Evolutionary conservation across 1,140 invertebrate genomes (phyloP).

Genomic region (Listronotus oregonensis): DNA sequence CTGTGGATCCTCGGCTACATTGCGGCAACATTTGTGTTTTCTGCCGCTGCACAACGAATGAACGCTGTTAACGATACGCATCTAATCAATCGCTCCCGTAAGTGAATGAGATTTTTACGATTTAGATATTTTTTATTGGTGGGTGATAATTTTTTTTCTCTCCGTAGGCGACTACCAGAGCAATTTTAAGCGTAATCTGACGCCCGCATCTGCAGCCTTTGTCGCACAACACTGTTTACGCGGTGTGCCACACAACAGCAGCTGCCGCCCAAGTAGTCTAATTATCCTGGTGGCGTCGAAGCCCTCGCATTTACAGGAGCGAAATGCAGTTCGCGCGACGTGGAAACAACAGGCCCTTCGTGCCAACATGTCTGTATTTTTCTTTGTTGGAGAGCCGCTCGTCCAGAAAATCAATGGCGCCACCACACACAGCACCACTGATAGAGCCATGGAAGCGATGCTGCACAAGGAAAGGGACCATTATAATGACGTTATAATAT

Average conservation of each 20-base stretch:
- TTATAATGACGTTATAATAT: conserved; percentile 4
- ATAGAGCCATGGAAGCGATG: background rate
- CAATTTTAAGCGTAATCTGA: no score
- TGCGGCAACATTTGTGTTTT: background rate
- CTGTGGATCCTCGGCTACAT: conserved; percentile 3
- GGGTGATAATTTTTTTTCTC: no score
- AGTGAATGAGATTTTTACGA: no score
- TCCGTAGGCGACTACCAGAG: no score
- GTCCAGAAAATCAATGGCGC: background rate
- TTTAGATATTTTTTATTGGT: no score
- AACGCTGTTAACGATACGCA: no score
- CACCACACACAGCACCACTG: background rate
- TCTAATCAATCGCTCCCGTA: no score
- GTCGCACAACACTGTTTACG: background rate
- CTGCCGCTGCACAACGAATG: no score
- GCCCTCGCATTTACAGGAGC: background rate
- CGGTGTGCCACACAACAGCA: background rate
- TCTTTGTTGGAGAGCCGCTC: conserved; percentile 3
- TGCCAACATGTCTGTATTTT: conserved; percentile 2
- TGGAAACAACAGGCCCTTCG: conserved; percentile 3
- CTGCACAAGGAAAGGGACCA: background rate
- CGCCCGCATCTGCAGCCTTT: no score
- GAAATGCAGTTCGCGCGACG: conserved; percentile 3
- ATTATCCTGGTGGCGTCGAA: conserved; percentile 1
- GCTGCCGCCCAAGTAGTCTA: background rate